Conservation (phyloP, 2,888 invertebrate genomes). For the Pheosia tremula region DNA sequence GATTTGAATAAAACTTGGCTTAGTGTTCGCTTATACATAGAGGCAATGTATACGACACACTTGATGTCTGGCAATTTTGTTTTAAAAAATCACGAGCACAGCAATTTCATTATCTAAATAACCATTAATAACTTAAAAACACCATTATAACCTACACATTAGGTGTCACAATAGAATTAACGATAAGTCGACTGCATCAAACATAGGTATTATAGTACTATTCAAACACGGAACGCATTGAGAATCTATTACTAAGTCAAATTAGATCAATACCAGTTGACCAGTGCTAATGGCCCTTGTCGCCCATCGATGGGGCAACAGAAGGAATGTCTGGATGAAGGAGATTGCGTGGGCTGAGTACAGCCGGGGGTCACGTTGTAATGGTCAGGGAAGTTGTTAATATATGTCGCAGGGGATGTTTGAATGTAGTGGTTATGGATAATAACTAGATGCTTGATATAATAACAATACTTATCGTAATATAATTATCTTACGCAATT, state of each 20-base stretch:
- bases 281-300: constrained; percentile 26
- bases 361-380: constrained; percentile 25
- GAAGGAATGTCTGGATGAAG: constrained; percentile 18
- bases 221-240: constrained; percentile 11
- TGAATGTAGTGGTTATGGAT: constrained; percentile 2
- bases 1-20: too few species aligned
- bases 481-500: too few species aligned
- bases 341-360: constrained; percentile 20
- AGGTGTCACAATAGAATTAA: neutral
- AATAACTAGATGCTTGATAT: too few species aligned
- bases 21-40: too few species aligned
- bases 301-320: constrained; percentile 17
- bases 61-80: too few species aligned
- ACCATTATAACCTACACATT: neutral
- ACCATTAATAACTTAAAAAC: too few species aligned
- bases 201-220: neutral
- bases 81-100: too few species aligned
- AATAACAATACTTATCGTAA: too few species aligned
- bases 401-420: constrained; percentile 35
- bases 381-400: constrained; percentile 41
- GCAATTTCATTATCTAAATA: too few species aligned
- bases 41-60: too few species aligned
- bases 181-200: neutral
- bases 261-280: constrained; percentile 3
- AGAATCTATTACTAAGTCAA: constrained; percentile 7